Evolutionary conservation across 1,140 invertebrate genomes (phyloP), one percentile per base, ranked within the genome.

Genomic region (Phocides pigmalion): DNA sequence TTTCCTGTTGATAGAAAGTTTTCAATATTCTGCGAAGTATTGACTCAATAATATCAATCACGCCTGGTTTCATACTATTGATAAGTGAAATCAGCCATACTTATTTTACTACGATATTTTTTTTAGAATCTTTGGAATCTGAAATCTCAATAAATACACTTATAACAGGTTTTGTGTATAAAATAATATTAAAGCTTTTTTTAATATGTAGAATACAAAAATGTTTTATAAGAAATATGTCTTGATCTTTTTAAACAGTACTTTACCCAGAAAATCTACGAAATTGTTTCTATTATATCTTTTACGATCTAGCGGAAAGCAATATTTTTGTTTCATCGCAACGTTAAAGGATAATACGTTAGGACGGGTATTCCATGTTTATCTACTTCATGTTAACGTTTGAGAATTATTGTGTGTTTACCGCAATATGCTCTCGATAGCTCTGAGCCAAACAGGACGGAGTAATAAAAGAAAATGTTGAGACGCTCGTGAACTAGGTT

Each of bases 401-500:
- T 25, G 20, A 22, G 54, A 59, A 59, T 59, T 35, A 61, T 44
- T 61, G 44, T 46, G 16, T 61, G 56, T 61, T 61, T 61, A 61
- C 56, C 44, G 17, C 28, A 61, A 47, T 61, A 61, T 22, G 56
- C 3, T 61, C 56, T 61, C 42, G 17, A 59, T 59, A 32, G 41
- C 17, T 37, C 8, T 20, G 42, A 61, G 56, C 56, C 56, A 49
- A 37, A 58, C 54, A 42, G 54, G 25, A 14, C 41, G 28, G 22
- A 5, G 20, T 37, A 61, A 49, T 61, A 61, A 61, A 61, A 49
- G 56, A 61, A 61, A 61, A 61, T 59, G 22, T 59, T 11, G 42
- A 59, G 41, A 32, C 17, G 19, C 39, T 28, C 22, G 20, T 15
- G 41, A 59, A 46, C 41, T 59, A 14, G 54, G 25, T 59, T 59